phyloP scores from a whole-genome alignment of 2,888 invertebrate species.

The Metallyticus violacea region DNA sequence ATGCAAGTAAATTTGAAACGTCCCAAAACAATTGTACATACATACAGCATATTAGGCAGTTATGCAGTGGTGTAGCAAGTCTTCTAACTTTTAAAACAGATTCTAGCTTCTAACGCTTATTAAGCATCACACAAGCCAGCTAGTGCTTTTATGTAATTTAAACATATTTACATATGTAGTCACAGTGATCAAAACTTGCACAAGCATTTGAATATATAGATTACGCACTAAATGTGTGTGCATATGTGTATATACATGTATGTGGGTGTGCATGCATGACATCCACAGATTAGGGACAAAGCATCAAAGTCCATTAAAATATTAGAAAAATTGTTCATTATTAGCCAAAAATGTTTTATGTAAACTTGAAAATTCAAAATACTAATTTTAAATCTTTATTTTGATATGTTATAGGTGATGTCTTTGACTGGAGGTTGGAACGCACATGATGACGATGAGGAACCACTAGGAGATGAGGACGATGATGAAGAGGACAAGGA shows the following conservation, averaged over 20 bases:
- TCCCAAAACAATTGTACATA: not conserved
- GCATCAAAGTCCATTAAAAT: too few relatives aligned
- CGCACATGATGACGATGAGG: conserved; percentile 60
- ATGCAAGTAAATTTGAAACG: not conserved
- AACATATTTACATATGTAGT: too few relatives aligned
- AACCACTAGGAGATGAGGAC: conserved; percentile 65
- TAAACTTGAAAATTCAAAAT: too few relatives aligned
- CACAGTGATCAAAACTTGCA: too few relatives aligned
- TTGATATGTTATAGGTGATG: conserved; percentile 33
- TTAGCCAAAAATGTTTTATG: too few relatives aligned
- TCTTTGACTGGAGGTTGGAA: conserved; percentile 46
- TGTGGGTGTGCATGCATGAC: too few relatives aligned
- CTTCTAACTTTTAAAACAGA: not conserved
- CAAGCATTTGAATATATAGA: too few relatives aligned
- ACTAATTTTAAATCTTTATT: too few relatives aligned
- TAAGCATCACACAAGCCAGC: not conserved
- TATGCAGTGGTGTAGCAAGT: not conserved
- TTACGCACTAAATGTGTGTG: too few relatives aligned
- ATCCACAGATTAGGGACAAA: too few relatives aligned
- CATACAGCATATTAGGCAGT: not conserved
- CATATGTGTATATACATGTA: too few relatives aligned
- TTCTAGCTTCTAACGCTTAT: not conserved
- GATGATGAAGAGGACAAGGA: conserved; percentile 91
- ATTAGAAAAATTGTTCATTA: too few relatives aligned
- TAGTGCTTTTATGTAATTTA: not conserved